Evolutionary conservation across 2,888 invertebrate genomes (phyloP).

Genomic region (Lamproptera curius): DNA sequence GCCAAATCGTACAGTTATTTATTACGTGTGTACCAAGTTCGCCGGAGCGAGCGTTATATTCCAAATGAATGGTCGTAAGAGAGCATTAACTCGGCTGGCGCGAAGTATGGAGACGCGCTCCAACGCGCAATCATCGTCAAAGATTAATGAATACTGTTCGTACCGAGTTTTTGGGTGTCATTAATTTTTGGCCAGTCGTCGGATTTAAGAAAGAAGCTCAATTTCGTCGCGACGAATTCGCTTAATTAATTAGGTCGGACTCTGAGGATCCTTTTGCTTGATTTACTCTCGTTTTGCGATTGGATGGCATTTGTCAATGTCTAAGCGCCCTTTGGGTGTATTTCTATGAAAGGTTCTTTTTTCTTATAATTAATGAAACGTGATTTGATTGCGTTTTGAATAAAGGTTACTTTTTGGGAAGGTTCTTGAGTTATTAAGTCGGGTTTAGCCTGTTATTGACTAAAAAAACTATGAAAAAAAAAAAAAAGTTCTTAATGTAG

Average conservation of each 20-base stretch:
- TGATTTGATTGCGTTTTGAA: too few relatives aligned
- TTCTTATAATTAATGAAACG: slow-evolving; percentile 20
- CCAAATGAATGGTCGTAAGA: slow-evolving; percentile 62
- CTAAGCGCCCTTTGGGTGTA: background rate
- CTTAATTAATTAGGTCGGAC: slow-evolving; percentile 14
- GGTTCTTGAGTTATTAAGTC: too few relatives aligned
- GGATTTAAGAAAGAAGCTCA: slow-evolving; percentile 21
- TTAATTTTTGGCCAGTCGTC: slow-evolving; percentile 21
- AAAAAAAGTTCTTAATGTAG: too few relatives aligned
- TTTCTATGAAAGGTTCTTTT: slow-evolving; percentile 12
- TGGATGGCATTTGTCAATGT: slow-evolving; percentile 9
- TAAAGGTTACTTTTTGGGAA: too few relatives aligned
- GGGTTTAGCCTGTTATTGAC: too few relatives aligned
- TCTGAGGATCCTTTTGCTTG: slow-evolving; percentile 9
- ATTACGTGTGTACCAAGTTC: slow-evolving; percentile 47
- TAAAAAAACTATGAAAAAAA: too few relatives aligned
- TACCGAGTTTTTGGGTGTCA: slow-evolving; percentile 13
- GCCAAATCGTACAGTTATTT: slow-evolving; percentile 56
- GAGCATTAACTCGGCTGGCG: slow-evolving; percentile 56
- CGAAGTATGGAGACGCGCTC: slow-evolving; percentile 54
- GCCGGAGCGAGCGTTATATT: slow-evolving; percentile 54
- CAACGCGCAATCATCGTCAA: slow-evolving; percentile 56
- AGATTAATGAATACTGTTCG: slow-evolving; percentile 37
- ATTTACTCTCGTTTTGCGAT: slow-evolving; percentile 16
- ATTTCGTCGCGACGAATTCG: slow-evolving; percentile 15